Base-by-base conservation (phyloP, 2,888 invertebrate genomes). In the Brachyptera putata region DNA sequence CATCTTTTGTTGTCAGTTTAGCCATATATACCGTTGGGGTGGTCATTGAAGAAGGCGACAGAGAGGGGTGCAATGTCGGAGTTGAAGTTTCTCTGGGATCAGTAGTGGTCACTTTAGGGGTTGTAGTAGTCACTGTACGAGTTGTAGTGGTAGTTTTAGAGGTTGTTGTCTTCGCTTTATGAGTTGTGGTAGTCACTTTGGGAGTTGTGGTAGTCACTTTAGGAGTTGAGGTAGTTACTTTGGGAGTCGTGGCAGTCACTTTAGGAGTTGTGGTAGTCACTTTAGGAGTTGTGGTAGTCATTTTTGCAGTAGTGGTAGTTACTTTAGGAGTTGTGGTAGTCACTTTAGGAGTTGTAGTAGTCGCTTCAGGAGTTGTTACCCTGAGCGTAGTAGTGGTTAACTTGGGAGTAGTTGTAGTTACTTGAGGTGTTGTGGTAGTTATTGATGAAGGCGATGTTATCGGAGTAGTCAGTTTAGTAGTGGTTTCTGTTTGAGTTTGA, bases 301-400 rank as follows among this genome's bases (percentile, higher is more conserved):
- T 26, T 48, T 41, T 50, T 2, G 43, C 18, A 11, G 58, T 39
- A 14, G n/a, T n/a, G 39, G 62, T 58, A 46, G 59, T 60, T 24
- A 24, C 21, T 76, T 68, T 69, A 63, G 78, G 74, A 65, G 66
- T 39, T 24, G 65, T 57, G 1, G 58, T 56, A 9, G 59, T 24
- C 22, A 25, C 18, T 36, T 18, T 34, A 3, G 43, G 41, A 21
- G 43, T 41, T 41, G 41, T 22, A 39, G 55, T 49, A 24, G 58
- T 62, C 16, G 50, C 50, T 57, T 30, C 21, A 16, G 49, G 57
- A 50, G 26, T 37, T 11, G 61, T 43, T 34, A 53, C 60, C 25
- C 41, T 46, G 21, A 22, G 41, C 39, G 56, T n/a, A 56, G 56
- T 50, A 11, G 61, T 60, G n/a, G 63, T 63, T 7, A 60, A 50